Evolutionary conservation across 1,140 invertebrate genomes (phyloP).

Genomic region (Teleogryllus occipitalis): DNA sequence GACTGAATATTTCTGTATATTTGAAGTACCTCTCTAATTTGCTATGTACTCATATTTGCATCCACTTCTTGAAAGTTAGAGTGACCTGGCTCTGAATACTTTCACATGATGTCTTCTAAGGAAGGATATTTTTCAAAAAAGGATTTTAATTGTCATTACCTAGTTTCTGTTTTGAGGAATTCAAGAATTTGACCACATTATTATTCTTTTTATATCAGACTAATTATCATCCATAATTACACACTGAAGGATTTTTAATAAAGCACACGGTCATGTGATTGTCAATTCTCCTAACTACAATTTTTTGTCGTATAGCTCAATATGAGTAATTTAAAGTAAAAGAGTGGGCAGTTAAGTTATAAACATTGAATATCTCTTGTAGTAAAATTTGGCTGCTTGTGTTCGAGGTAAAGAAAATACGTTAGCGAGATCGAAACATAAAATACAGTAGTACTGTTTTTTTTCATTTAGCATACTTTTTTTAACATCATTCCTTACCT

Average conservation of each 20-base stretch:
- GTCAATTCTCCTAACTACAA: background rate
- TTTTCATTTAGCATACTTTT: no score
- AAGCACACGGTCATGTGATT: background rate
- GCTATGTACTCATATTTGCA: background rate
- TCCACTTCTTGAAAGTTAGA: background rate
- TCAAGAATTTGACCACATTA: background rate
- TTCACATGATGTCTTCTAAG: background rate
- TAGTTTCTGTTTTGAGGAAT: background rate
- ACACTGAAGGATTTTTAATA: background rate
- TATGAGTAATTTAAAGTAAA: background rate
- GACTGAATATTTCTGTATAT: background rate
- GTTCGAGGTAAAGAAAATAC: background rate
- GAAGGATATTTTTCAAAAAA: background rate
- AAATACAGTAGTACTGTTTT: no score
- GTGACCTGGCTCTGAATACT: background rate
- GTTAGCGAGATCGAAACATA: background rate
- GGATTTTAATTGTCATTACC: background rate
- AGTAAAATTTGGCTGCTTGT: background rate
- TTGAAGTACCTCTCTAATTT: background rate
- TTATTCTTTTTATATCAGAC: background rate
- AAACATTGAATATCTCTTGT: background rate
- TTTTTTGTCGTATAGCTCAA: background rate
- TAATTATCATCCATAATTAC: background rate
- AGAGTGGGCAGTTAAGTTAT: background rate
- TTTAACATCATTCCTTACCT: no score